A percentile compares a stretch with the other conserved stretches of the same genome.
Conservation (phyloP, 2,888 invertebrate species). For the Loripinus fragilis region DNA sequence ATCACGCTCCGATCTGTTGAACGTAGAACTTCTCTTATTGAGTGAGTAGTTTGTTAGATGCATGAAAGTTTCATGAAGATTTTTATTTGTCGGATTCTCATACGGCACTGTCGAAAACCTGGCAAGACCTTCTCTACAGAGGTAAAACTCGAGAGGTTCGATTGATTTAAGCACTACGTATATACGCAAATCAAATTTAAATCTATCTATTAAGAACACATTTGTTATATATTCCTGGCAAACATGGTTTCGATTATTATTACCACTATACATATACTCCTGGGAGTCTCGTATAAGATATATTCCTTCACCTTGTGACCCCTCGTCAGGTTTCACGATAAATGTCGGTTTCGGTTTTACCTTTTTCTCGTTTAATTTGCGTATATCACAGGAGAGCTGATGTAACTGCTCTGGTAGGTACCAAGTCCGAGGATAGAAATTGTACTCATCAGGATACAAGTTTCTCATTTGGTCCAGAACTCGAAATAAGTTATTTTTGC, state of each 20-base stretch:
- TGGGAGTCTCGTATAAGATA: conserved; percentile 83
- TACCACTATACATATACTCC: conserved; percentile 73
- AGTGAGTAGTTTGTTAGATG: conserved; percentile 85
- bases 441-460: conserved; percentile 84
- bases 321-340: conserved; percentile 85
- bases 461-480: conserved; percentile 83
- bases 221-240: conserved; percentile 84
- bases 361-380: conserved; percentile 65
- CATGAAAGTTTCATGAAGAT: conserved; percentile 84
- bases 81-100: conserved; percentile 82
- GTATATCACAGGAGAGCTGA: conserved; percentile 77
- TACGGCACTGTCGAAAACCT: conserved; percentile 85
- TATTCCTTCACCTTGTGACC: conserved; percentile 85
- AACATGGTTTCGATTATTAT: conserved; percentile 72
- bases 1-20: conserved; percentile 82
- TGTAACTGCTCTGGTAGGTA: conserved; percentile 84
- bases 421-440: conserved; percentile 85
- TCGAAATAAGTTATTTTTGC: conserved; percentile 84
- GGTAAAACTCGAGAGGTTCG: conserved; percentile 84
- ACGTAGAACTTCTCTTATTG: conserved; percentile 83
- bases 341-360: conserved; percentile 79
- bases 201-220: conserved; percentile 83
- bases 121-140: conserved; percentile 83
- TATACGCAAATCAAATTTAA: conserved; percentile 84
- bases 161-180: conserved; percentile 84